Base-by-base conservation (phyloP, 1,140 invertebrate genomes). In the Globodera rostochiensis region DNA sequence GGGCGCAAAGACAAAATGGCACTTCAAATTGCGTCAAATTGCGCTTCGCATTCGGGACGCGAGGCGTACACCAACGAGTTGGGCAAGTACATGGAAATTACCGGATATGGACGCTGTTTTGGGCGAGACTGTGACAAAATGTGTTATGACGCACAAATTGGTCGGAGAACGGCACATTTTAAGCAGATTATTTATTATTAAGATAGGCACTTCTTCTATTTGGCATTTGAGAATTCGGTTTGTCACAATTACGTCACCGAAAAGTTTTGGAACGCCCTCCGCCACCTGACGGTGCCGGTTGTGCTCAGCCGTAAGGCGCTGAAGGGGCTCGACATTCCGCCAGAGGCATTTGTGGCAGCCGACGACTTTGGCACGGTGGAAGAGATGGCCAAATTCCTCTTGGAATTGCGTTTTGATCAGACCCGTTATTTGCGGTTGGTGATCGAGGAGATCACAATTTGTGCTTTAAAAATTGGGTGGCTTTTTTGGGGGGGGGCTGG, bases 191-290 rank as follows among this genome's bases (percentile, higher is more conserved):
- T 74, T 78, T 36, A 76, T 74, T 74, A 74, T 21, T 78, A 13
- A 69, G 81, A 82, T 70, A 50, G 83, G 19, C 90, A 82, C 60
- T 82, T 80, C 79, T 82, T 82, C 64, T 90, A 90, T 81, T 71
- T 90, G 49, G 79, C 88, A 4, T 90, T 90, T 82, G 90, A 90
- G 81, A 90, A 90, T 76, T 84, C 86, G 6, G 57, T 89, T 2
- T 90, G 90, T 80, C 79, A 77, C 46, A 86, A 90, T 79, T 90
- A 90, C 73, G 79, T 90, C 21, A 90, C 88, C 9, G 90, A 90
- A 80, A 90, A 90, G 53, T 86, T 87, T 50, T 88, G 81, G 81
- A 81, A 79, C 67, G 45, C 74, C 0, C 49, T 80, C 8, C 69
- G 73, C 53, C 66, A 15, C 11, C 46, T 82, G 47, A 50, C 60